Evolutionary conservation across 2,888 invertebrate species (phyloP).

Genomic region (Cabera pusaria): DNA sequence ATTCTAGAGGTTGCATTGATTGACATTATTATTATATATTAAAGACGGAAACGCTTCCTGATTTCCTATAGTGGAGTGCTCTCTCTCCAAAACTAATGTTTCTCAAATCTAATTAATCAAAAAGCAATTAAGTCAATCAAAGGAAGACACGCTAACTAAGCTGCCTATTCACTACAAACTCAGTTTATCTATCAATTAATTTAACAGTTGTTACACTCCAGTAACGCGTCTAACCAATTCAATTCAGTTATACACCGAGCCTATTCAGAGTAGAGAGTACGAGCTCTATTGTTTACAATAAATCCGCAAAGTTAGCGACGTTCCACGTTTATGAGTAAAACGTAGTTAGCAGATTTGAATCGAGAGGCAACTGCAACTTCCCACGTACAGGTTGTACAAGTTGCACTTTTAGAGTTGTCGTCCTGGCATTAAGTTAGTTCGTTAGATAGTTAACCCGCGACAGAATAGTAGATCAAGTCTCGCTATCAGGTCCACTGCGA

Average conservation of each 20-base stretch:
- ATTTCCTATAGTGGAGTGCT: no score
- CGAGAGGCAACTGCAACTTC: conserved; percentile 37
- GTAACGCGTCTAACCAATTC: conserved; percentile 11
- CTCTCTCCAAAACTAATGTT: no score
- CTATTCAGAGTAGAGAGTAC: conserved; percentile 25
- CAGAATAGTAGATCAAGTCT: conserved; percentile 65
- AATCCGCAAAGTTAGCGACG: conserved; percentile 35
- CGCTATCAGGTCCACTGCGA: conserved; percentile 77
- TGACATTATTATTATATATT: no score
- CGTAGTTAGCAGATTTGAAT: conserved; percentile 59
- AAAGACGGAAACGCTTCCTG: no score
- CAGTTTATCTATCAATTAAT: conserved; percentile 16
- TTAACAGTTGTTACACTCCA: conserved; percentile 10
- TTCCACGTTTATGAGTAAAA: conserved; percentile 45
- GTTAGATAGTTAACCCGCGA: conserved; percentile 63
- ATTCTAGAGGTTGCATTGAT: no score
- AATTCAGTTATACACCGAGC: conserved; percentile 27
- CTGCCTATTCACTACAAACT: conserved; percentile 9
- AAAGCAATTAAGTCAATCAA: conserved; percentile 12
- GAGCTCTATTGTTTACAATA: conserved; percentile 40
- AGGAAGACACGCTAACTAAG: conserved; percentile 11
- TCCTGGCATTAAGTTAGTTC: conserved; percentile 63
- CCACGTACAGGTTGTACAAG: conserved; percentile 42
- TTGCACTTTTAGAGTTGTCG: conserved; percentile 51
- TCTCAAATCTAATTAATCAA: conserved; percentile 10